Evolutionary conservation across 2,888 invertebrate species (phyloP).

Genomic region (Sminthurinus aureus): DNA sequence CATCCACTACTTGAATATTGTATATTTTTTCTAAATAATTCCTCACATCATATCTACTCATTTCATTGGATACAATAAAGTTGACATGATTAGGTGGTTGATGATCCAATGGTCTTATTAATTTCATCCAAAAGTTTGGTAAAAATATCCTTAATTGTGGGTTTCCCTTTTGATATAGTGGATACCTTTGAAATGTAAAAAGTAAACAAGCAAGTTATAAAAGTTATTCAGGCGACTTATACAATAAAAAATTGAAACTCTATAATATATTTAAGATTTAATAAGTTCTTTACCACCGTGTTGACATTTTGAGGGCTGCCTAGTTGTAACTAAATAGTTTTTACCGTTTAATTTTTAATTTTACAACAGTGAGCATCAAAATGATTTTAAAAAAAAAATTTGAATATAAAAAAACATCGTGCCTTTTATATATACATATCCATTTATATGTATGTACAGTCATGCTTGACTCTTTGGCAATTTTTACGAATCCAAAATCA

Average conservation of each 20-base stretch:
- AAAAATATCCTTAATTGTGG: conserved; percentile 93
- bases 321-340: too few species aligned
- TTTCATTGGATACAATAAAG: conserved; percentile 91
- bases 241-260: neutral
- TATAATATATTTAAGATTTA: neutral
- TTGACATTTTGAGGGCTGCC: neutral
- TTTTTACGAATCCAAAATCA: too few species aligned
- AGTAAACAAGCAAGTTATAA: neutral
- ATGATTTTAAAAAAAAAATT: too few species aligned
- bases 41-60: conserved; percentile 88
- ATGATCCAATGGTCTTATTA: conserved; percentile 72
- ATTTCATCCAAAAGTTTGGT: conserved; percentile 97
- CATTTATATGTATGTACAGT: too few species aligned
- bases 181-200: conserved; percentile 75
- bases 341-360: conserved; percentile 1
- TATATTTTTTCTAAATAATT: conserved; percentile 98
- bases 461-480: too few species aligned
- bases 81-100: conserved; percentile 81
- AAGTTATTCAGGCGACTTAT: too few species aligned
- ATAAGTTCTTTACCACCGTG: neutral
- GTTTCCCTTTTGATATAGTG: conserved; percentile 87
- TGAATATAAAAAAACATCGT: too few species aligned
- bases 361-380: neutral
- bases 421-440: too few species aligned
- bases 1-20: conserved; percentile 78